Evolutionary conservation across 2,113 vertebrate species (phyloP).

Genomic region (Dunckerocampus dactyliophorus): DNA sequence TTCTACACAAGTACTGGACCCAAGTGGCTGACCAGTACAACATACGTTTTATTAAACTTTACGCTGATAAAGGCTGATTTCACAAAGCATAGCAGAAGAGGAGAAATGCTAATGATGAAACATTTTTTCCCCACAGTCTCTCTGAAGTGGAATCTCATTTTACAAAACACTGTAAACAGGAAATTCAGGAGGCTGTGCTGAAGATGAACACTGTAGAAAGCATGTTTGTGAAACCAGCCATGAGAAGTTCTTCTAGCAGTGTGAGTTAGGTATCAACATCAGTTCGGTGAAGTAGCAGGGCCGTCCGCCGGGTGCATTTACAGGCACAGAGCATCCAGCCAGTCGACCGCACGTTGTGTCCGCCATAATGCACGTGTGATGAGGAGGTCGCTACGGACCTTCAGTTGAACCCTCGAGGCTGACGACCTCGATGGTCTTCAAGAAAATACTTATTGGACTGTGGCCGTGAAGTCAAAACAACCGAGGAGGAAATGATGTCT

Average conservation of each 20-base stretch:
- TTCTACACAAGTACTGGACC: conserved; percentile 25
- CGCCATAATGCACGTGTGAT: conserved; percentile 35
- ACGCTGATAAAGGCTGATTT: conserved; percentile 46
- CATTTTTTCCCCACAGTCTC: conserved; percentile 4
- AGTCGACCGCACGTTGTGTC: conserved; percentile 35
- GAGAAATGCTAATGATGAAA: not conserved
- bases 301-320: conserved; percentile 8
- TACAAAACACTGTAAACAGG: conserved; percentile 9
- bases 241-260: conserved; percentile 7
- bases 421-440: not conserved
- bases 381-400: conserved; percentile 25
- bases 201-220: not conserved
- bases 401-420: not conserved
- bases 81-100: conserved; percentile 15
- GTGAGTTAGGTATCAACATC: conserved; percentile 19
- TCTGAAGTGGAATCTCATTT: conserved; percentile 2
- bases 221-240: conserved; percentile 41
- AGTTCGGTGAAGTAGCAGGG: conserved; percentile 13
- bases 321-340: conserved; percentile 13
- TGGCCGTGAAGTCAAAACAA: conserved; percentile 18
- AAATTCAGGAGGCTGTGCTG: not conserved
- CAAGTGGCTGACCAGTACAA: not conserved
- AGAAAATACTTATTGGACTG: conserved; percentile 25
- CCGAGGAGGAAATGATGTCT: conserved; percentile 10
- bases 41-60: conserved; percentile 15